Evolutionary conservation across 1,140 invertebrate genomes (phyloP).

Genomic region (Tribolium castaneum): DNA sequence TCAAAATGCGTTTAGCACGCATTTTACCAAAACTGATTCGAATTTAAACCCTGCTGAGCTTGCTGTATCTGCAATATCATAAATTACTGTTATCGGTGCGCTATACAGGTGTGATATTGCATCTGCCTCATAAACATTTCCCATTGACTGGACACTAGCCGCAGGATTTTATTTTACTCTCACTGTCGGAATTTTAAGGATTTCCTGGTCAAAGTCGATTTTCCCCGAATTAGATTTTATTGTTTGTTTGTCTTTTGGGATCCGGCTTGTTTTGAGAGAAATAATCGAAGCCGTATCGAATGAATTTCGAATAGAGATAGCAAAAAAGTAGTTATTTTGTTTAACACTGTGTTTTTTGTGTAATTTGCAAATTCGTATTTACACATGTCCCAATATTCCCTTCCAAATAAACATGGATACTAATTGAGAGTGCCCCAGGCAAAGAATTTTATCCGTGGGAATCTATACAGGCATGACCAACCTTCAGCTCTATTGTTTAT

Average conservation of each 20-base stretch:
- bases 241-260: neutral
- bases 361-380: slow-evolving; percentile 36
- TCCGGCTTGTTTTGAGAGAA: neutral
- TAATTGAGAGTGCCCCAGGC: slow-evolving; percentile 28
- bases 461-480: slow-evolving; percentile 27
- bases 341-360: neutral
- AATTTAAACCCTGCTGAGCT: slow-evolving; percentile 36
- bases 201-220: neutral
- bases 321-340: slow-evolving; percentile 4
- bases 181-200: neutral
- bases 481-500: slow-evolving; percentile 24
- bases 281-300: neutral
- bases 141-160: slow-evolving; percentile 36
- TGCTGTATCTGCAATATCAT: slow-evolving; percentile 39
- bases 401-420: slow-evolving; percentile 39
- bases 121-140: slow-evolving; percentile 43
- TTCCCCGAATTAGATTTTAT: neutral
- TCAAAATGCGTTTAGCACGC: slow-evolving; percentile 32
- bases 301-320: neutral
- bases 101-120: slow-evolving; percentile 41
- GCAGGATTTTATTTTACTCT: slow-evolving; percentile 14
- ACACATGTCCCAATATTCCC: slow-evolving; percentile 21
- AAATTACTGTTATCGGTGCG: slow-evolving; percentile 38
- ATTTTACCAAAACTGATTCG: slow-evolving; percentile 32
- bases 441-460: slow-evolving; percentile 38